Base-by-base conservation (phyloP, 2,113 vertebrate genomes). In the Caloenas nicobarica region DNA sequence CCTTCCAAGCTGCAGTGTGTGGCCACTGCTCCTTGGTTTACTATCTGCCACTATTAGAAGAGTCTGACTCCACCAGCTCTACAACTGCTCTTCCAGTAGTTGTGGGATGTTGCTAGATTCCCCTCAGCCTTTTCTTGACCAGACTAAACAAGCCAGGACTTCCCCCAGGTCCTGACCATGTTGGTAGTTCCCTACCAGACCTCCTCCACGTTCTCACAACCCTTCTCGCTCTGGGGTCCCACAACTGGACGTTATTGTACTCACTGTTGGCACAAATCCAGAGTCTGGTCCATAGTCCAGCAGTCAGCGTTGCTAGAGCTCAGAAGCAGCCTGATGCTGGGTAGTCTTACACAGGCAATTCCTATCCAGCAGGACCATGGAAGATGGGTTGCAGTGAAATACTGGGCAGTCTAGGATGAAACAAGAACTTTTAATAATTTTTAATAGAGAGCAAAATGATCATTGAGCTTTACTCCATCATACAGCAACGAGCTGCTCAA, bases 361-460 rank as follows among this genome's bases (percentile, higher is more conserved):
- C 64, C n/a, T 9, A 23, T 7, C 28, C 54, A 44, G 29, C 38
- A 81, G 24, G 13, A 61, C 11, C 26, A n/a, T 1, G 6, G 61
- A 34, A 33, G 18, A 86, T 40, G 13, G 11, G 10, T 7, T 44
- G 38, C n/a, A 48, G 42, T 64, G 54, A 83, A 31, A n/a, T 21
- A 6, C 34, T 33, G 44, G 22, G 48, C 51, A 77, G 46, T 7
- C 25, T 61, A 70, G 38, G 25, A 24, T 29, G 57, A 51, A 73
- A 62, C 51, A 9, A 56, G n/a, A 68, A 36, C 17, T 71, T 33
- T 26, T 25, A 71, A 4, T 29, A 10, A 23, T 9, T 70, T 25
- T 11, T 7, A 66, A 7, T 2, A 73, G 5, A 38, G 33, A 50
- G 7, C 28, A 60, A 13, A 6, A 22, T 0, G 1, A 56, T 29